These are phyloP conservation scores for Hippocampus guttulatus DNA, from an alignment of 2,113 vertebrate species.

Conservation along the genomic window DNA sequence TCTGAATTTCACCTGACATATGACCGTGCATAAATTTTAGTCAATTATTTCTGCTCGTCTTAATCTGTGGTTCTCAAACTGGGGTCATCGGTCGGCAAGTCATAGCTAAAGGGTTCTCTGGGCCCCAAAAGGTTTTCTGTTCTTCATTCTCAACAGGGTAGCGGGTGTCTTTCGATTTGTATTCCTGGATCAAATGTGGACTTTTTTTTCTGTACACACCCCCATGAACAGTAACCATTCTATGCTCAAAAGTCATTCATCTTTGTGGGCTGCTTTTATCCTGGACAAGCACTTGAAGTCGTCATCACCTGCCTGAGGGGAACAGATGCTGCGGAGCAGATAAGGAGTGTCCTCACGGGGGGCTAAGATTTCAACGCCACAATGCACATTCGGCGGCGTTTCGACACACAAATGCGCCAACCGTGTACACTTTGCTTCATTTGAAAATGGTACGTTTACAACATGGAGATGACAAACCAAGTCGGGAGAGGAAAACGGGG, in stretches of 20 bases:
- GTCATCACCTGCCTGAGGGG: constrained; percentile 20
- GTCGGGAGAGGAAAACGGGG: constrained; percentile 12
- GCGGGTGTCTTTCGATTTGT: too few species aligned
- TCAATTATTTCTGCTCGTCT: too few species aligned
- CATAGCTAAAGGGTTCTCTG: too few species aligned
- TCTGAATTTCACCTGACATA: constrained; percentile 19
- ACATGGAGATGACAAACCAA: constrained; percentile 11
- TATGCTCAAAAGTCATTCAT: not conserved
- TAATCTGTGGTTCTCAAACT: too few species aligned
- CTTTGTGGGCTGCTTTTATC: constrained; percentile 1
- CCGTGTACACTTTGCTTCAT: constrained; percentile 6
- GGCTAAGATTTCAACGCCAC: not conserved
- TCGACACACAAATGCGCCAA: not conserved
- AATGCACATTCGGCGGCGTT: not conserved
- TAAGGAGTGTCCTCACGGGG: not conserved
- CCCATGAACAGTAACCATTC: not conserved
- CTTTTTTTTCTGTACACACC: not conserved
- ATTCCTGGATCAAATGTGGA: too few species aligned
- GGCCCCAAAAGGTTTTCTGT: too few species aligned
- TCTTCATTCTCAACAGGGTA: too few species aligned
- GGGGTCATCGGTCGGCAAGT: too few species aligned
- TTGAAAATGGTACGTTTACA: constrained; percentile 3
- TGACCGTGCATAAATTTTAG: too few species aligned
- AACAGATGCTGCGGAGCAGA: constrained; percentile 18
- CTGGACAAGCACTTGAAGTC: constrained; percentile 4